These are phyloP conservation scores for Atlantisia rogersi DNA, from an alignment of 2,113 vertebrate genomes.

Conservation along the genomic window DNA sequence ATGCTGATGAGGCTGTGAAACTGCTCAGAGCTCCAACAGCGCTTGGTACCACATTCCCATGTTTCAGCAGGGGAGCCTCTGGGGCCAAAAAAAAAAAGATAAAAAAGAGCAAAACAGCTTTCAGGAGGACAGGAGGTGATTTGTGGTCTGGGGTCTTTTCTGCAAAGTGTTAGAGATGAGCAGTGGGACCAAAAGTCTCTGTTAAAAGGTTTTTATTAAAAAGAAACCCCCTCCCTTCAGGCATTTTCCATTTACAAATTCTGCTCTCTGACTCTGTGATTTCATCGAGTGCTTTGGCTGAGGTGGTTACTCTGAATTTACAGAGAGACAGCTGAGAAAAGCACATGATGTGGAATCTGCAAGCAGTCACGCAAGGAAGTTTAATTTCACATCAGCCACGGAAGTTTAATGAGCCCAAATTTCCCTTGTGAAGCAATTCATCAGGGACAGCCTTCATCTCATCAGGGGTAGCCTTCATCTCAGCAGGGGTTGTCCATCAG, in stretches of 20 bases:
- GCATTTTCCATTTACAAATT: not conserved
- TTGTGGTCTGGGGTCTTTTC: not conserved
- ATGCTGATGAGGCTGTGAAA: not conserved
- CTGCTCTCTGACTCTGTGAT: not conserved
- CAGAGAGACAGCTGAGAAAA: not conserved
- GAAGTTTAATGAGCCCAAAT: not conserved
- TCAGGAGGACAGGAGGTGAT: not conserved
- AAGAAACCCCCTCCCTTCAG: not conserved
- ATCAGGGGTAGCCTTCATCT: not conserved
- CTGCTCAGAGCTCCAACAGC: not conserved
- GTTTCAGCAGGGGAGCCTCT: not conserved
- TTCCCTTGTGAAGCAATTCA: not conserved
- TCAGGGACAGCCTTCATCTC: not conserved
- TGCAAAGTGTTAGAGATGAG: not conserved
- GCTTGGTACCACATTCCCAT: not conserved
- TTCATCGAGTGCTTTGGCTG: not conserved
- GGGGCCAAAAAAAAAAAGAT: not conserved
- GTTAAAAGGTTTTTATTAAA: not conserved
- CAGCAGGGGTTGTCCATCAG: not conserved
- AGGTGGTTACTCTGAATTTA: not conserved
- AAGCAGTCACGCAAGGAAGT: not conserved
- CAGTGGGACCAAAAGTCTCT: not conserved
- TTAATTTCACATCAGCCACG: not conserved
- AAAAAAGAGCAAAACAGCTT: not conserved
- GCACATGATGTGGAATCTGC: not conserved